Conservation (phyloP, 2,113 vertebrate genomes). For the Sakesphorus luctuosus region DNA sequence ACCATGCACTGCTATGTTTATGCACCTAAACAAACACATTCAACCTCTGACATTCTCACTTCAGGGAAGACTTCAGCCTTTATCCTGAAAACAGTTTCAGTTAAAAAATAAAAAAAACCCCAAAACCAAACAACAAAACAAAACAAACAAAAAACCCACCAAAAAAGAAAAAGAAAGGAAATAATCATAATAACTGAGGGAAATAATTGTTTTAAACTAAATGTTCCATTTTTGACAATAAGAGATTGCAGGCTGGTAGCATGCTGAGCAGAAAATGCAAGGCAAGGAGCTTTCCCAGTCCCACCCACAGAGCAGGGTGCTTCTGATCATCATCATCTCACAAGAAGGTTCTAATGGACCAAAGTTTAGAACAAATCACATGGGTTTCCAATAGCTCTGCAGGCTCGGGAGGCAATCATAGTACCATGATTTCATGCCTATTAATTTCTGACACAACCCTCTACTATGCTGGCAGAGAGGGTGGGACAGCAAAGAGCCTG, state of each 20-base stretch:
- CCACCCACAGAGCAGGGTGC: background rate
- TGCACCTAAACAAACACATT: conserved; percentile 50
- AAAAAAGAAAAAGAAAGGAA: no score
- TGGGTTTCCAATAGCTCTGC: background rate
- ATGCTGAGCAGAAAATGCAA: background rate
- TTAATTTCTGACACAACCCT: background rate
- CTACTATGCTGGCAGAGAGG: background rate
- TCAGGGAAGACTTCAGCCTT: background rate
- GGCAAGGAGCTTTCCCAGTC: background rate
- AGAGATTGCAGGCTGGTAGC: background rate
- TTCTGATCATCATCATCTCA: background rate
- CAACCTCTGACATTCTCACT: conserved; percentile 26
- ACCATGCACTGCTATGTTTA: background rate
- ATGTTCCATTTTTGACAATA: background rate
- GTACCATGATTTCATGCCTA: background rate
- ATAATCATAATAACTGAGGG: background rate
- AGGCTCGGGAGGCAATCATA: background rate
- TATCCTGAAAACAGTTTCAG: background rate
- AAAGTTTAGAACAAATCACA: background rate
- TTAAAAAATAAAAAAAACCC: background rate
- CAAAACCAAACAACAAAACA: no score
- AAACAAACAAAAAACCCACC: no score
- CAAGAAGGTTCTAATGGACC: background rate
- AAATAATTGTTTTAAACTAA: background rate
- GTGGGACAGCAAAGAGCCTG: background rate